Conservation (phyloP, 2,888 invertebrate species). For the Bembecia ichneumoniformis region DNA sequence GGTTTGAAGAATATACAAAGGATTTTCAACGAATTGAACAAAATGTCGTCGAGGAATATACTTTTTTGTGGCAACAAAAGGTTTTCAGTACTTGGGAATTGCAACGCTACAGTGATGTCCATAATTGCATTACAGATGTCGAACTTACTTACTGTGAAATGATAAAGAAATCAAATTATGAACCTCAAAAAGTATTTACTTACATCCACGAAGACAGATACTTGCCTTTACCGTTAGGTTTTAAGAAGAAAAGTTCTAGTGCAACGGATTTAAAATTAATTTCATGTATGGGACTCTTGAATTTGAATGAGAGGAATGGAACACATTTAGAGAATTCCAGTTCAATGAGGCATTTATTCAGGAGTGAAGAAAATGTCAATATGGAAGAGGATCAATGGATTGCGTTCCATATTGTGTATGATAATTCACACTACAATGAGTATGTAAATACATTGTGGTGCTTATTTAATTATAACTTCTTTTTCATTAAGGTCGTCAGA, state of each 20-base stretch:
- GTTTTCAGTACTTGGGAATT: slow-evolving; percentile 74
- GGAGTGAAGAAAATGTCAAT: slow-evolving; percentile 35
- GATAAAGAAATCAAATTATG: slow-evolving; percentile 35
- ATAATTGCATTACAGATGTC: slow-evolving; percentile 74
- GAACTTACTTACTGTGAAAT: slow-evolving; percentile 53
- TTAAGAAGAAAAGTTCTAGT: slow-evolving; percentile 13
- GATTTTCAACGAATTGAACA: slow-evolving; percentile 22
- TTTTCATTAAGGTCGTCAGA: too few species aligned
- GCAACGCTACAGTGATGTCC: slow-evolving; percentile 70
- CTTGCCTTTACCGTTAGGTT: slow-evolving; percentile 37
- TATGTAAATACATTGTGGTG: slow-evolving; percentile 22
- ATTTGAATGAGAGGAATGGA: slow-evolving; percentile 24
- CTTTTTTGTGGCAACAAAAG: slow-evolving; percentile 82
- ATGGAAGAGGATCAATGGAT: slow-evolving; percentile 34
- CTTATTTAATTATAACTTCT: not conserved
- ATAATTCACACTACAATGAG: slow-evolving; percentile 55
- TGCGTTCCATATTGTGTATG: slow-evolving; percentile 53
- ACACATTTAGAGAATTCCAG: slow-evolving; percentile 22
- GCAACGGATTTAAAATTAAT: slow-evolving; percentile 17
- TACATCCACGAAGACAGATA: slow-evolving; percentile 74
- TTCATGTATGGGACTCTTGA: slow-evolving; percentile 28
- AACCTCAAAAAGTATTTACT: slow-evolving; percentile 59
- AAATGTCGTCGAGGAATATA: slow-evolving; percentile 30
- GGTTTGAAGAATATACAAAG: slow-evolving; percentile 43
- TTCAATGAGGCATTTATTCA: slow-evolving; percentile 40